These are phyloP conservation scores for Typhlomys cinereus DNA, from an alignment of 2,113 vertebrate genomes.

Conservation along the genomic window DNA sequence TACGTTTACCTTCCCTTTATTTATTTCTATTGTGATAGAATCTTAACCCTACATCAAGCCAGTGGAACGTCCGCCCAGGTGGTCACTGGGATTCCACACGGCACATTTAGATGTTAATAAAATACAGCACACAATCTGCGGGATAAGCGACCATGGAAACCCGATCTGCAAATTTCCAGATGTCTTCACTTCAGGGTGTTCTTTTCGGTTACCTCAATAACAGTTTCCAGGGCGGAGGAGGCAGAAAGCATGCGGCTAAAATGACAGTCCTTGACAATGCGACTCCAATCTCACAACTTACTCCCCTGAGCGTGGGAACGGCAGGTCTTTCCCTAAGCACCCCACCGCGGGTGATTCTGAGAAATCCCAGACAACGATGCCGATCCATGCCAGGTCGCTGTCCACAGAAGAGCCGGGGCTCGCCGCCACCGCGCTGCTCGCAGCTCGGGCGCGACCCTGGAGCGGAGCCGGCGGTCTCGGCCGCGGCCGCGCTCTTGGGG, in stretches of 20 bases:
- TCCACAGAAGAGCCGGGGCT: not conserved
- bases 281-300: not conserved
- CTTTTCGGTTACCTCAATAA: not conserved
- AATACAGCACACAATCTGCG: not conserved
- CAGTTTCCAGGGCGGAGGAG: conserved; percentile 48
- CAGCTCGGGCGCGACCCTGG: not conserved
- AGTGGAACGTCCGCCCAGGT: not conserved
- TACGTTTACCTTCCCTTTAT: not conserved
- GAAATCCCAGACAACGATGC: not conserved
- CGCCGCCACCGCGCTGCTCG: too few species aligned
- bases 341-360: not conserved
- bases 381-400: not conserved
- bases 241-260: not conserved
- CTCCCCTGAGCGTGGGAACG: conserved; percentile 53
- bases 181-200: not conserved
- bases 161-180: not conserved
- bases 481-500: not conserved
- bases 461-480: not conserved
- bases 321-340: conserved; percentile 27
- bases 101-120: not conserved
- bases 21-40: not conserved
- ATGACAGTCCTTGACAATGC: not conserved
- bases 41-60: not conserved
- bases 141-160: not conserved
- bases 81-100: not conserved